Base-by-base conservation (phyloP, 2,113 vertebrate genomes). In the Arenaria interpres region DNA sequence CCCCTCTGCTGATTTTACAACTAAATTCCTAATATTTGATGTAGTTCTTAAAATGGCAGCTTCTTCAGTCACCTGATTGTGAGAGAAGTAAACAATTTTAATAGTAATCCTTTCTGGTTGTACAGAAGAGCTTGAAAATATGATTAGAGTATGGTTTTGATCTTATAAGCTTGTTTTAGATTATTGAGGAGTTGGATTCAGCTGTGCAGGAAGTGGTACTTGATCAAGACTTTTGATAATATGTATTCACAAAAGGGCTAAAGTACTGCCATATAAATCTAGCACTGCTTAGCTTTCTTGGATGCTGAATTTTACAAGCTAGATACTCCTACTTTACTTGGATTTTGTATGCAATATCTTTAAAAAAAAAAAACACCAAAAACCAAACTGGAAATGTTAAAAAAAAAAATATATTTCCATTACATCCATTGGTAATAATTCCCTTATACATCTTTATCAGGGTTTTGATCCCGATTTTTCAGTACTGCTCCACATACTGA, bases 121-220 rank as follows among this genome's bases (percentile, higher is more conserved):
- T 60, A 33, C 14, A 67, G 82, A 93, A 88, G 59, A 76, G 24
- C 80, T 84, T 89, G 80, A 81, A 85, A 89, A 64, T 90, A 28
- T 54, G 60, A 84, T 90, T 90, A 25, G 25, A 87, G 43, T 41
- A 9, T 92, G 69, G 74, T 89, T 96, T 93, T 95, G 46, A 92
- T 89, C 53, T 82, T 92, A 75, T 10, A 89, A 89, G 39, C 51
- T 87, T 89, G 60, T 78, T 93, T 89, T 81, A 78, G n/a, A 39
- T 75, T 93, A 75, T 8, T 84, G 63, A 95, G 53, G 43, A 78
- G 80, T 60, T 87, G 66, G 79, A 87, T 86, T 96, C 87, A 87
- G 53, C 89, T 89, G 87, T 85, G 48, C 84, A 96, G 60, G 67
- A 91, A 81, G 86, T 78, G 33, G 50, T 85, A 81, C 69, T 89